Evolutionary conservation across 2,113 vertebrate genomes (phyloP), one percentile per base, ranked within the genome.

Genomic region (Cathartes aura): DNA sequence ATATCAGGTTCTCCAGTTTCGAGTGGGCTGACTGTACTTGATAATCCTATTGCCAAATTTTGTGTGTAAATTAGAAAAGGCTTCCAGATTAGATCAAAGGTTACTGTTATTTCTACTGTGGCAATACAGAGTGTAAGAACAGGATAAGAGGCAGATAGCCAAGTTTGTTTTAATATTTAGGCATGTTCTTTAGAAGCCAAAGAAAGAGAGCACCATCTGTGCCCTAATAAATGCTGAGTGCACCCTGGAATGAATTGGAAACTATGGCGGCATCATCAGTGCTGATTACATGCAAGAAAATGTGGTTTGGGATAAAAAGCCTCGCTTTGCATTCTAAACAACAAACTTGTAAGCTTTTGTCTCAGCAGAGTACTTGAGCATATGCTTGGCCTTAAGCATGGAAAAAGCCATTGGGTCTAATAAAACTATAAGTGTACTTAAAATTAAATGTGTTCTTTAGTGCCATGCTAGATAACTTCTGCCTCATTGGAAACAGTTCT

Each of bases 371-470:
- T 67, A 14, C 67, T 86, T 58, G n/a, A 89, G 45, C 89, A 90
- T 76, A 58, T 83, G 67, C 91, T 94, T 91, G 93, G 91, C 89
- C 88, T 83, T 95, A 83, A 96, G 91, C 84, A 83, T 67, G 87
- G 95, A 95, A 96, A 94, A 90, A 95, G 16, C 13, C 66, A 93
- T 58, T 82, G 6, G 50, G 50, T 82, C 23, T 82, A 80, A 78
- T 73, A 73, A 85, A 93, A 63, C 67, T 86, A 19, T 87, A 85
- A 86, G 82, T 48, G 36, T 82, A 43, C 87, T 94, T 93, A 52
- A 95, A 96, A 87, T 93, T 24, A 68, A 87, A 32, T 73, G 50
- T 84, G 19, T 64, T 93, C 63, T 64, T 60, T 68, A 70, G 29
- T 82, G 47, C 58, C 42, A 29, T 67, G 21, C 71, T 93, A 88